Evolutionary conservation across 2,797 vertebrate genomes (phyloP).

Genomic region (Pelodytes ibericus): DNA sequence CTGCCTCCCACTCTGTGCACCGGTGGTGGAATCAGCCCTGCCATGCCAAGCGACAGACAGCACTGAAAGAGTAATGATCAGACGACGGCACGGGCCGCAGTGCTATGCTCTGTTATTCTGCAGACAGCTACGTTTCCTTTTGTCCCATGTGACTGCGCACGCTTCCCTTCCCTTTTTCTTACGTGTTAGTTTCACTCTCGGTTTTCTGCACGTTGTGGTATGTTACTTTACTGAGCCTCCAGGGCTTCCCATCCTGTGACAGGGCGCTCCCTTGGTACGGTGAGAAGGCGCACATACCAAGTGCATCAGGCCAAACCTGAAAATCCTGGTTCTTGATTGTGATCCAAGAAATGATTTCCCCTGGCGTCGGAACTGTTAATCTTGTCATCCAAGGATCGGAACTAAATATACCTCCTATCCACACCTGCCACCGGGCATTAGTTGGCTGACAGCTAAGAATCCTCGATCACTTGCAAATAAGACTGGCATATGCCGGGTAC

Average conservation of each 20-base stretch:
- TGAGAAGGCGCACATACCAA: slow-evolving; percentile 6
- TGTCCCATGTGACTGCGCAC: too few relatives aligned
- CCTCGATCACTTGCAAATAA: neutral
- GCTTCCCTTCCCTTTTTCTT: too few relatives aligned
- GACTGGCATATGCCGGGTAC: neutral
- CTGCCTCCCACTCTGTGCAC: too few relatives aligned
- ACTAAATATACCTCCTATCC: slow-evolving; percentile 9
- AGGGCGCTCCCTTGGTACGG: slow-evolving; percentile 48
- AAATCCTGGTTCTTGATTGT: slow-evolving; percentile 39
- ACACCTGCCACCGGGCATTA: slow-evolving; percentile 11
- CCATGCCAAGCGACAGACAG: too few relatives aligned
- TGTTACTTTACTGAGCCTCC: slow-evolving; percentile 29
- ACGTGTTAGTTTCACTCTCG: neutral
- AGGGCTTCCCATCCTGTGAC: slow-evolving; percentile 30
- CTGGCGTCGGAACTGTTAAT: slow-evolving; percentile 34
- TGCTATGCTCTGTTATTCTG: neutral
- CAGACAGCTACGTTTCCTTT: neutral
- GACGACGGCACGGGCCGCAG: too few relatives aligned
- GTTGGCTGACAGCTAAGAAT: neutral
- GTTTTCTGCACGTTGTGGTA: slow-evolving; percentile 5
- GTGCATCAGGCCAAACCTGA: slow-evolving; percentile 48
- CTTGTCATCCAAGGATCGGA: slow-evolving; percentile 33
- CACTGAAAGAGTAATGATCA: too few relatives aligned
- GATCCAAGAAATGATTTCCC: slow-evolving; percentile 47
- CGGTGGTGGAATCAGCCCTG: too few relatives aligned